These are phyloP conservation scores for Drosophila persimilis DNA, from an alignment of 1,140 invertebrate species.

Conservation along the genomic window DNA sequence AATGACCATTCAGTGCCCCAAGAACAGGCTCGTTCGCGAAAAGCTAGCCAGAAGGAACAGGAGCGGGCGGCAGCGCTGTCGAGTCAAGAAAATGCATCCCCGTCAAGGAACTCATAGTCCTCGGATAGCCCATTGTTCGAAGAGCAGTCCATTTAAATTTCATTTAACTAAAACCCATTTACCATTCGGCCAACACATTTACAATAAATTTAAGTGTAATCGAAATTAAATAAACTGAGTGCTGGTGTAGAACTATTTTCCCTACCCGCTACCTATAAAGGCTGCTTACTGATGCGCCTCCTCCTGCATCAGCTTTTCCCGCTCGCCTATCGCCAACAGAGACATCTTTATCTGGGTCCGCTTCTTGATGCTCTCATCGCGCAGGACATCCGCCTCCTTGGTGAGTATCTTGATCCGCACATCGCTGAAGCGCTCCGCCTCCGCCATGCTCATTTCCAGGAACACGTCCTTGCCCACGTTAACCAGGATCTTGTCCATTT, in stretches of 20 bases:
- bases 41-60: no score
- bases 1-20: neutral
- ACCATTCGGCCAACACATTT: slow-evolving; percentile 28
- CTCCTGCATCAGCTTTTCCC: slow-evolving; percentile 82
- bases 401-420: slow-evolving; percentile 88
- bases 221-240: slow-evolving; percentile 38
- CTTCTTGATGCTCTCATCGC: slow-evolving; percentile 87
- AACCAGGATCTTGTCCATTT: slow-evolving; percentile 88
- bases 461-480: slow-evolving; percentile 90
- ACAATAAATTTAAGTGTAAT: slow-evolving; percentile 44
- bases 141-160: slow-evolving; percentile 5
- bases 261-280: neutral
- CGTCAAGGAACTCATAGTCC: neutral
- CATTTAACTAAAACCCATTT: neutral
- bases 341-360: slow-evolving; percentile 92
- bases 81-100: neutral
- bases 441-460: slow-evolving; percentile 88
- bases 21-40: no score
- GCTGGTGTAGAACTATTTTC: slow-evolving; percentile 24
- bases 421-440: slow-evolving; percentile 89
- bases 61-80: no score
- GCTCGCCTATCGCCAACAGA: slow-evolving; percentile 86
- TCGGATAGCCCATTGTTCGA: neutral
- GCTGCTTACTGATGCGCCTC: neutral
- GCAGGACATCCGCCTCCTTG: slow-evolving; percentile 85